These are phyloP conservation scores for Peromyscus nudipes DNA, from an alignment of 2,797 vertebrate species.

Conservation along the genomic window DNA sequence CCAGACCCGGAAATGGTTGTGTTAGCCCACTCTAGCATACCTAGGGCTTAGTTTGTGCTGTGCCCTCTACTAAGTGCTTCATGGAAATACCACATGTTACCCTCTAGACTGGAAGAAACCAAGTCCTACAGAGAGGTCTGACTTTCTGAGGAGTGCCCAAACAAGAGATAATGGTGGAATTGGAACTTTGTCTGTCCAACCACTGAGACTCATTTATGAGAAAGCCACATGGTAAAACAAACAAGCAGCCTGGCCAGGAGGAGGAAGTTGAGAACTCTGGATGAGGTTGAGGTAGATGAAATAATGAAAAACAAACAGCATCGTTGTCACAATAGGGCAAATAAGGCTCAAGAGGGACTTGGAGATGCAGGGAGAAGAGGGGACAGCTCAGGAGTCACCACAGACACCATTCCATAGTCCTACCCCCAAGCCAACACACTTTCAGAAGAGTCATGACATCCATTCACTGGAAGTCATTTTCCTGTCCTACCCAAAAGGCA, in stretches of 20 bases:
- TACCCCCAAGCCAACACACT: not conserved
- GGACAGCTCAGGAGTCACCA: not conserved
- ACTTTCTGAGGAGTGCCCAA: not conserved
- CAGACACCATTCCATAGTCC: not conserved
- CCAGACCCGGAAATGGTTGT: not conserved
- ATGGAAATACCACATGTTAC: not conserved
- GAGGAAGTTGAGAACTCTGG: not conserved
- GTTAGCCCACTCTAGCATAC: not conserved
- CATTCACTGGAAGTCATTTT: not conserved
- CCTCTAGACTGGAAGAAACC: not conserved
- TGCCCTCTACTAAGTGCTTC: not conserved
- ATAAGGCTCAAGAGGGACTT: not conserved
- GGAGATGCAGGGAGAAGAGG: not conserved
- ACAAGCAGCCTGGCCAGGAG: not conserved
- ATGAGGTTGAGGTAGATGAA: not conserved
- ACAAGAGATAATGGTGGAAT: not conserved
- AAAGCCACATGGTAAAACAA: not conserved
- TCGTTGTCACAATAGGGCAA: not conserved
- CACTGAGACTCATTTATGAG: not conserved
- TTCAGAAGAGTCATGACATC: not conserved
- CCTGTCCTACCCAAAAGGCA: not conserved
- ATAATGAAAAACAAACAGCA: not conserved
- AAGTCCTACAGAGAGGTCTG: no score
- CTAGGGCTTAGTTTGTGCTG: slow-evolving; percentile 1
- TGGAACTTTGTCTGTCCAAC: not conserved